Evolutionary conservation across 2,797 vertebrate species (phyloP), one percentile per base, ranked within the genome.

Genomic region (Xiphophorus birchmanni): DNA sequence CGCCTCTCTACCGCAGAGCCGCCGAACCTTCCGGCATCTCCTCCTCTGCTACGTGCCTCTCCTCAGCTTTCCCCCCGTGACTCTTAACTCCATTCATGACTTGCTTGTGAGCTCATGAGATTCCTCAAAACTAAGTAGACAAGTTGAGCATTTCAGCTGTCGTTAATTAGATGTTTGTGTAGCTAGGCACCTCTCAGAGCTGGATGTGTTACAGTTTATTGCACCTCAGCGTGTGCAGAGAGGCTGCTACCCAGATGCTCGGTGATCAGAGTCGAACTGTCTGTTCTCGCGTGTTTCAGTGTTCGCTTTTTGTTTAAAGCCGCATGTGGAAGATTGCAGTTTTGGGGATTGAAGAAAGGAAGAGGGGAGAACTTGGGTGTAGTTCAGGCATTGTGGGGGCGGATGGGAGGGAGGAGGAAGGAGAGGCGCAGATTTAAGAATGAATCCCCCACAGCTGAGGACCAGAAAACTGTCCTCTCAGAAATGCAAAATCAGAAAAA

Each of bases 191-290:
- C 74, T 90, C 84, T 83, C 80, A 71, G 56, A 60, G 6, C 58
- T 87, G 82, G 76, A 84, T 56, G 48, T 91, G 87, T 74, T 56
- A 79, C 84, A 73, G 80, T 48, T 69, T 71, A 42, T 87, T 92
- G 84, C 89, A 77, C 73, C 85, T 52, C 65, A 32, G 83, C 74
- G 52, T 42, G 80, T 76, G 73, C 78, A 29, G 74, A 40, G 73
- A 89, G 87, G 87, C 92, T 94, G 91, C 79, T 82, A 78, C 86
- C 90, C 95, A 95, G 93, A 95, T 95, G 94, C 77, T 88, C 89
- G 5, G 79, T 77, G 82, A 84, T 89, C 90, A 82, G 80, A 50
- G 42, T n/a, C 52, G 88, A 83, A 85, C 85, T 79, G 82, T 79
- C 77, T 74, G 79, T 67, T 50, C 82, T 92, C 37, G 81, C 86